A percentile compares a stretch with the other conserved stretches of the same genome.
phyloP scores from a whole-genome alignment of 2,888 invertebrate species.

The Oasisia sp. region DNA sequence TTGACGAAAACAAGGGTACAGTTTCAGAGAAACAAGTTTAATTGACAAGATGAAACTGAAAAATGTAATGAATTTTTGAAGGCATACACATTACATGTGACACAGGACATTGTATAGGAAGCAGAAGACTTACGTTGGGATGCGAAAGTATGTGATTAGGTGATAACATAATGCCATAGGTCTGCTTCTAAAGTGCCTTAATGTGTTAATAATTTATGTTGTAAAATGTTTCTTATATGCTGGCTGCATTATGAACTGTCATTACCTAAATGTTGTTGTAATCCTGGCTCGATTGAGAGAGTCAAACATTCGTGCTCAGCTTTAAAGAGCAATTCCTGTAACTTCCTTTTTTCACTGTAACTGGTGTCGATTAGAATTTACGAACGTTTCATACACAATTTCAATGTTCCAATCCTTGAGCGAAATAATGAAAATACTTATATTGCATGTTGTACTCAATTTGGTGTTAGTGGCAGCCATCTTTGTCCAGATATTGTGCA shows the following conservation, averaged over 20 bases:
- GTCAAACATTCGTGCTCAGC: too few species aligned
- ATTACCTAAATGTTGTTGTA: not conserved
- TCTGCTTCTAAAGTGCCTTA: constrained; percentile 7
- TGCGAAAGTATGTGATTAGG: not conserved
- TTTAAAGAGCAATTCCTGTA: too few species aligned
- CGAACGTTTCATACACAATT: too few species aligned
- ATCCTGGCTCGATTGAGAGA: not conserved
- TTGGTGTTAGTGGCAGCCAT: too few species aligned
- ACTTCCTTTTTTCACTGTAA: too few species aligned
- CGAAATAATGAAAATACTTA: too few species aligned
- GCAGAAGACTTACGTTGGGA: not conserved
- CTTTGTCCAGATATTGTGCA: not conserved
- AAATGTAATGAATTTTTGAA: not conserved
- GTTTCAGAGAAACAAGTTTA: not conserved
- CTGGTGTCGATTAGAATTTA: too few species aligned
- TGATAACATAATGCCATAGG: not conserved
- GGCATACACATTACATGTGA: not conserved
- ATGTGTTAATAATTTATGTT: not conserved
- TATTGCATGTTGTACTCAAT: too few species aligned
- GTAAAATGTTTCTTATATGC: not conserved
- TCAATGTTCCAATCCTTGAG: too few species aligned
- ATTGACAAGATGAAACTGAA: not conserved
- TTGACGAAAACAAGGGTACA: not conserved
- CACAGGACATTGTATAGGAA: not conserved
- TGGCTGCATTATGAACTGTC: not conserved